These are phyloP conservation scores for Ataeniobius toweri DNA, from an alignment of 2,797 vertebrate species.

Conservation along the genomic window DNA sequence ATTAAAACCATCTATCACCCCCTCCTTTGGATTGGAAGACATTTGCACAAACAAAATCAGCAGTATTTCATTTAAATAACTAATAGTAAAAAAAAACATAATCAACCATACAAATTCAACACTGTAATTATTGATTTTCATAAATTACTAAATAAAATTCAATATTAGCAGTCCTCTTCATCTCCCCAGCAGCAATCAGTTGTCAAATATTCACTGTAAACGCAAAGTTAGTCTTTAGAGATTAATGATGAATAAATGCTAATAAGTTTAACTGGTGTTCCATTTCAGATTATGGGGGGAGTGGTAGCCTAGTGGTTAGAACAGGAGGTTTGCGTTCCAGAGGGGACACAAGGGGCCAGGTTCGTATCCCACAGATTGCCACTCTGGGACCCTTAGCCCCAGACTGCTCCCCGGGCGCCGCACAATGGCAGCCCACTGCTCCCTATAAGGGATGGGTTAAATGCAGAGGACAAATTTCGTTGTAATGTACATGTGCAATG, in stretches of 20 bases:
- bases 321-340: no score
- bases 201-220: constrained; percentile 54
- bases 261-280: background rate
- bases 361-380: no score
- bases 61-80: background rate
- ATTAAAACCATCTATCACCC: constrained; percentile 16
- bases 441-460: no score
- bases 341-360: no score
- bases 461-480: no score
- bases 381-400: no score
- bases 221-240: background rate
- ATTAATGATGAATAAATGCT: background rate
- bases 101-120: background rate
- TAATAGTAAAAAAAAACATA: constrained; percentile 13
- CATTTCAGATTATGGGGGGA: background rate
- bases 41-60: background rate
- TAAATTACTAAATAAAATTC: constrained; percentile 10
- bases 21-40: constrained; percentile 38
- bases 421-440: no score
- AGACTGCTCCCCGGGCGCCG: no score
- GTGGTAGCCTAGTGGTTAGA: no score
- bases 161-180: constrained; percentile 21
- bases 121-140: background rate
- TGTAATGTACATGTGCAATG: no score
- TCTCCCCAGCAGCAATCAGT: constrained; percentile 13